Conservation (phyloP, 2,888 invertebrate species). For the Malacosoma neustria region DNA sequence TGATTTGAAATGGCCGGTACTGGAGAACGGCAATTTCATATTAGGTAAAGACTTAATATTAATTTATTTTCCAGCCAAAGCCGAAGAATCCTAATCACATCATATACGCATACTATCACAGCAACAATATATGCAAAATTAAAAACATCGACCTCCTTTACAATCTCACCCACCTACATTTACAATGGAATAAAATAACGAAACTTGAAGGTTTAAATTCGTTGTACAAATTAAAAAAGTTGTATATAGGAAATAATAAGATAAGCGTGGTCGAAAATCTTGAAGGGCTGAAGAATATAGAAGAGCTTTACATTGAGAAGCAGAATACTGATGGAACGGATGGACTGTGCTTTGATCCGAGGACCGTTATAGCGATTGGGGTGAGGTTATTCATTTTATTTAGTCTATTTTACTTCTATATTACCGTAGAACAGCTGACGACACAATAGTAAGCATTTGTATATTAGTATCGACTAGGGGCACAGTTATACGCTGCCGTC, state of each 20-base stretch:
- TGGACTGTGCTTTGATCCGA: constrained; percentile 79
- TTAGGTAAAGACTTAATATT: too few relatives aligned
- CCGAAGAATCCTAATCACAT: constrained; percentile 56
- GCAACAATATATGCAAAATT: constrained; percentile 85
- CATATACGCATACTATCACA: constrained; percentile 83
- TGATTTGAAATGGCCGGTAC: too few relatives aligned
- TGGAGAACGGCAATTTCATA: too few relatives aligned
- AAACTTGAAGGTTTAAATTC: constrained; percentile 79
- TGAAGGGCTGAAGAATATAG: constrained; percentile 72
- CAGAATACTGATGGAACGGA: constrained; percentile 74
- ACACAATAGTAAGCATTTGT: too few relatives aligned
- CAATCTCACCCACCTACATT: constrained; percentile 80
- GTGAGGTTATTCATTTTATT: too few relatives aligned
- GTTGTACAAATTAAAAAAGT: constrained; percentile 80
- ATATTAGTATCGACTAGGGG: too few relatives aligned
- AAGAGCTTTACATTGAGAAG: constrained; percentile 81
- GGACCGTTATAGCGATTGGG: constrained; percentile 72
- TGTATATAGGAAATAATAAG: constrained; percentile 83
- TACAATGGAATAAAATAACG: constrained; percentile 85
- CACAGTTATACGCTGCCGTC: too few relatives aligned
- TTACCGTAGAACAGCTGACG: too few relatives aligned
- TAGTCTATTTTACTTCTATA: too few relatives aligned
- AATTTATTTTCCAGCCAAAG: constrained; percentile 47
- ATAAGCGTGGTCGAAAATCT: constrained; percentile 82
- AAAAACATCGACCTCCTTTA: constrained; percentile 79